Base-by-base conservation (phyloP, 2,113 vertebrate genomes). In the Chiloscyllium plagiosum region DNA sequence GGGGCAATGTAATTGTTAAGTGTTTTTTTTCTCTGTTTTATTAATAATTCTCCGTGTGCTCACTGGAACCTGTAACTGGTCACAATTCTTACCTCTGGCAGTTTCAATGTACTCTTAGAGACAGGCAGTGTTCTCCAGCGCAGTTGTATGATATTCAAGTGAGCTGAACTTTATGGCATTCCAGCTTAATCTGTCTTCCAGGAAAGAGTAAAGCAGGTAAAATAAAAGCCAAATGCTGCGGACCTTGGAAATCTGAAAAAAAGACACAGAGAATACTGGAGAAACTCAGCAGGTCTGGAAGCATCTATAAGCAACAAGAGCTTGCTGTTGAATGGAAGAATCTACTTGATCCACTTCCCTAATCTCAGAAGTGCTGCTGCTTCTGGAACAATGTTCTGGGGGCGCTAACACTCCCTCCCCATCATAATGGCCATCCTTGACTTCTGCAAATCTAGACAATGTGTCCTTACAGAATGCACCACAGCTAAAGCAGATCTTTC, bases 61-160 rank as follows among this genome's bases (percentile, higher is more conserved):
- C 33, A 93, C 89, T 93, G 89, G 89, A 93, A 93, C 89, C 89
- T 93, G 89, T 93, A 93, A 93, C 61, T 93, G 65, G 89, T 93
- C 89, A 93, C 89, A 93, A 66, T 93, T 66, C 56, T 17, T 93
- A 93, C 89, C 61, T 61, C 65, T 68, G 89, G 61, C 89, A 93
- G 89, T n/a, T 42, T 65, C 89, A 66, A 65, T 66, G n/a, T 22
- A 68, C 61, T 66, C 61, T 93, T 37, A 37, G 29, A 93, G 61
- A 93, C n/a, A 66, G 52, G 80, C 29, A 66, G 65, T 93, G 66
- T 93, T 93, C n/a, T 93, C 89, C 37, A 93, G 89, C 61, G 33
- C 61, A 33, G 61, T 68, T 66, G 87, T 93, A 93, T 37, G 66
- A 66, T 93, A 92, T 17, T 65, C n/a, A 33, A 66, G 56, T 33